Percentiles rank a stretch among this genome's conserved stretches.
Conservation (phyloP, 2,113 vertebrate species). For the Crotalus horridus region DNA sequence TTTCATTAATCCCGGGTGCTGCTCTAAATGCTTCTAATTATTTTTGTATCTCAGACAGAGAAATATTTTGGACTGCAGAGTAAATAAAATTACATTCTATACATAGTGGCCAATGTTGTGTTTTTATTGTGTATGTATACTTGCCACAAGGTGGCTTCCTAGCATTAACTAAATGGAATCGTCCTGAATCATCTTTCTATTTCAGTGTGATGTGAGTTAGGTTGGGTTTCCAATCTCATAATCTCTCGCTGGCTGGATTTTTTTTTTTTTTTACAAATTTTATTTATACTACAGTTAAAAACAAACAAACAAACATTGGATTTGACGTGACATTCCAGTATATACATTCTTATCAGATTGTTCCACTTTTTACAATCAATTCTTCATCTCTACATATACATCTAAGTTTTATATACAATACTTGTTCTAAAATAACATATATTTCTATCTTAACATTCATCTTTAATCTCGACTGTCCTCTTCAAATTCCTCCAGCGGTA, state of each 20-base stretch:
- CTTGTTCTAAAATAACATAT: no score
- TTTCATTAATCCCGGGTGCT: neutral
- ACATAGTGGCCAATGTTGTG: neutral
- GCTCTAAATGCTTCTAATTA: slow-evolving; percentile 15
- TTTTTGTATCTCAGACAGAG: slow-evolving; percentile 18
- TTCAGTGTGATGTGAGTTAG: neutral
- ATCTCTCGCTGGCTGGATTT: neutral
- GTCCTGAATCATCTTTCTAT: neutral
- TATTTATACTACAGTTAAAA: no score
- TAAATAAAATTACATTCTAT: slow-evolving; percentile 4
- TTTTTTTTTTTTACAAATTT: no score
- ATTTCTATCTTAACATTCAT: no score
- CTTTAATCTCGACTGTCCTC: no score
- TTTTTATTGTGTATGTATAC: neutral
- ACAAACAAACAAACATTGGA: no score
- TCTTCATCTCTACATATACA: no score
- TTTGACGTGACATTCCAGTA: no score
- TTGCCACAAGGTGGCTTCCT: neutral
- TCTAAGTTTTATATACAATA: no score
- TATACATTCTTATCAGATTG: no score
- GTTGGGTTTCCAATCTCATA: neutral
- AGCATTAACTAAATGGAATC: neutral
- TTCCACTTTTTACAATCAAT: no score
- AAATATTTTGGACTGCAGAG: slow-evolving; percentile 4
- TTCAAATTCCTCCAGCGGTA: no score